These are phyloP conservation scores for Drosophila melanogaster DNA, from an alignment of 1,140 invertebrate genomes.

Conservation along the genomic window Release_6_plus_ISO1_MT NC_004354.4:3207501-3208000, in stretches of 20 bases:
- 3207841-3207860: slow-evolving; percentile 17
- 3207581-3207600: slow-evolving; percentile 17
- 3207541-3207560: slow-evolving; percentile 33
- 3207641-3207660: slow-evolving; percentile 22
- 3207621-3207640: slow-evolving; percentile 29
- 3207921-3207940: slow-evolving; percentile 24
- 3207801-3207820: slow-evolving; percentile 69
- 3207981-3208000: slow-evolving; percentile 50
- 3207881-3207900: background rate
- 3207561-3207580: slow-evolving; percentile 45
- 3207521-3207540: slow-evolving; percentile 14
- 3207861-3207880: background rate
- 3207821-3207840: slow-evolving; percentile 31
- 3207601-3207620: slow-evolving; percentile 14
- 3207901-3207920: background rate
- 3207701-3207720: slow-evolving; percentile 4
- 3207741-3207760: slow-evolving; percentile 50
- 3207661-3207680: background rate
- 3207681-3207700: background rate
- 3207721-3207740: slow-evolving; percentile 38
- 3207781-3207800: slow-evolving; percentile 45
- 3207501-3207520: slow-evolving; percentile 26
- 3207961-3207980: slow-evolving; percentile 46
- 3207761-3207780: slow-evolving; percentile 4
- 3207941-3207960: slow-evolving; percentile 53